Evolutionary conservation across 2,888 invertebrate genomes (phyloP).

Genomic region (Lycocerus yunnanus): DNA sequence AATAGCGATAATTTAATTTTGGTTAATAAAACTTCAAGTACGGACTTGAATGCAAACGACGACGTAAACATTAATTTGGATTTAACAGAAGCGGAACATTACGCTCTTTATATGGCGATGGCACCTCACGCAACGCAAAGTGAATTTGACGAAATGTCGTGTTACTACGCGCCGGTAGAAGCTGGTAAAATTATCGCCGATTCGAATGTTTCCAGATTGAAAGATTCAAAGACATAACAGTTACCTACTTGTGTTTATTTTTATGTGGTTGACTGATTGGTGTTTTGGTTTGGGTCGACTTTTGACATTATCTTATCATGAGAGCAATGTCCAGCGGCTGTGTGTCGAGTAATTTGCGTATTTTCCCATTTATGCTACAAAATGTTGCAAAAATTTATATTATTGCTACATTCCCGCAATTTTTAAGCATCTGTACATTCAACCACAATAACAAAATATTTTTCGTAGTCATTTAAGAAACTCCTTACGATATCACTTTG

Average conservation of each 20-base stretch:
- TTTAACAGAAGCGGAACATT: slow-evolving; percentile 85
- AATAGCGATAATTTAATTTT: background rate
- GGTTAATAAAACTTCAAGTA: slow-evolving; percentile 18
- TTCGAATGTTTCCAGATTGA: slow-evolving; percentile 12
- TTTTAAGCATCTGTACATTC: too few relatives aligned
- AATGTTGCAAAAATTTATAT: too few relatives aligned
- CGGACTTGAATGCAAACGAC: slow-evolving; percentile 31
- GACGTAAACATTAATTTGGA: slow-evolving; percentile 61
- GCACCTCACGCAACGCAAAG: slow-evolving; percentile 86
- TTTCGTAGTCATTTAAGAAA: too few relatives aligned
- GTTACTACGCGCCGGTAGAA: slow-evolving; percentile 84
- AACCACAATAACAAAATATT: too few relatives aligned
- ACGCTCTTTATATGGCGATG: slow-evolving; percentile 83
- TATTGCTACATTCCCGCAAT: too few relatives aligned
- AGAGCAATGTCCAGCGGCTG: too few relatives aligned
- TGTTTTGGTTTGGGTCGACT: background rate
- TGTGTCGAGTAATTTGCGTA: too few relatives aligned
- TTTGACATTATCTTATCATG: background rate
- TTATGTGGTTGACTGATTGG: slow-evolving; percentile 4
- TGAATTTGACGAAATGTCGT: slow-evolving; percentile 87
- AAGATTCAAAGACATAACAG: slow-evolving; percentile 26
- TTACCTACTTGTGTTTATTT: background rate
- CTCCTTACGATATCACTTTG: too few relatives aligned
- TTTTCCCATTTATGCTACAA: too few relatives aligned
- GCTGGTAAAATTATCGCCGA: slow-evolving; percentile 68